Percentiles rank a stretch among this genome's conserved stretches.
These are phyloP conservation scores for Trichoplusia ni DNA, from an alignment of 1,140 invertebrate species.

Conservation along the genomic window DNA sequence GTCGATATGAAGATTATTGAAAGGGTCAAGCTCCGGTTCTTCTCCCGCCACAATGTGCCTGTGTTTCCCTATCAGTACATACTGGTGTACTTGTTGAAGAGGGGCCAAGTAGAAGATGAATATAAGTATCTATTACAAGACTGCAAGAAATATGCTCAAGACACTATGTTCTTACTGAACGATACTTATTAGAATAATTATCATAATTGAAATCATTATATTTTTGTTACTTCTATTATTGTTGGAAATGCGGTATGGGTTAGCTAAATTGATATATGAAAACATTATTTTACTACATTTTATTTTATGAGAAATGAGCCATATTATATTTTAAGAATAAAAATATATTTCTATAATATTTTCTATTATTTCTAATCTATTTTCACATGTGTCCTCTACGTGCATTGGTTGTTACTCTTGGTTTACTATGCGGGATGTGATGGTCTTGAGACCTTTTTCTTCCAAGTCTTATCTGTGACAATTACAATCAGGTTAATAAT, in stretches of 20 bases:
- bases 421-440: constrained; percentile 15
- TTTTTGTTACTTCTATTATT: constrained; percentile 25
- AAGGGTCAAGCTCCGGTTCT: constrained; percentile 69
- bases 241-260: constrained; percentile 13
- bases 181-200: constrained; percentile 59
- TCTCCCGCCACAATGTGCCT: constrained; percentile 73
- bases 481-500: neutral
- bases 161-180: constrained; percentile 66
- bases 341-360: constrained; percentile 23
- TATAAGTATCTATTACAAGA: constrained; percentile 74
- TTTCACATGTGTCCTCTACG: neutral
- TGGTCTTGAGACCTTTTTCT: constrained; percentile 10
- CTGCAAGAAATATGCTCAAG: constrained; percentile 58
- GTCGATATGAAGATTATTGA: constrained; percentile 77
- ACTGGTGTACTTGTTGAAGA: constrained; percentile 67
- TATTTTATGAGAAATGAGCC: constrained; percentile 28
- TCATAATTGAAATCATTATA: neutral
- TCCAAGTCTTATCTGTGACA: constrained; percentile 6
- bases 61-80: constrained; percentile 77
- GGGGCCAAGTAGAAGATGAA: constrained; percentile 68
- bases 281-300: neutral
- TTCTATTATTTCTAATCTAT: constrained; percentile 12
- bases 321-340: constrained; percentile 32
- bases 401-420: neutral
- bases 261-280: constrained; percentile 8